Conservation (phyloP, 1,140 invertebrate genomes). For the Sipha flava region DNA sequence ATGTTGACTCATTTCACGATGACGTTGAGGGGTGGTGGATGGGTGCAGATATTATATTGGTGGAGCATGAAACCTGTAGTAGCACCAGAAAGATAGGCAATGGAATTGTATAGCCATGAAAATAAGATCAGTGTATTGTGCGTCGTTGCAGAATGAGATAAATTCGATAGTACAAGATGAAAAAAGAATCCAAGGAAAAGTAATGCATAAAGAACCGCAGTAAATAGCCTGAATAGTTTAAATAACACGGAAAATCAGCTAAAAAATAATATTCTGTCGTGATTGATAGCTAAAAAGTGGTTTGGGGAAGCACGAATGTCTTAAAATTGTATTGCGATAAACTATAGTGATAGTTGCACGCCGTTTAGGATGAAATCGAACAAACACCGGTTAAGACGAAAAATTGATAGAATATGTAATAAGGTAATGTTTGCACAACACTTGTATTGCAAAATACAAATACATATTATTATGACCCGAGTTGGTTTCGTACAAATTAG, state of each 20-base stretch:
- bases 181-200: background rate
- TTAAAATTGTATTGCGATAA: background rate
- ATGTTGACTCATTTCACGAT: background rate
- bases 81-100: too few relatives aligned
- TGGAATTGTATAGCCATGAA: background rate
- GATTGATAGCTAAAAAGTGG: background rate
- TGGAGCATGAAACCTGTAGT: background rate
- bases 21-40: too few relatives aligned
- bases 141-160: constrained; percentile 7
- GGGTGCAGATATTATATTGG: background rate
- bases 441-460: too few relatives aligned
- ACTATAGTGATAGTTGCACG: background rate
- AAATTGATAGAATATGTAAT: too few relatives aligned
- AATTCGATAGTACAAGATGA: background rate
- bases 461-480: too few relatives aligned
- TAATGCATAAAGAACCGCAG: background rate
- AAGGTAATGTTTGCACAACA: too few relatives aligned
- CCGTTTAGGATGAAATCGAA: background rate
- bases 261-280: background rate
- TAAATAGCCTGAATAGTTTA: background rate
- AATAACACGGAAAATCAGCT: background rate
- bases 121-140: background rate
- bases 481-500: too few relatives aligned
- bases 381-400: background rate
- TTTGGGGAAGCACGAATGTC: background rate